Conservation (phyloP, 2,797 vertebrate genomes). For the Thaleichthys pacificus region DNA sequence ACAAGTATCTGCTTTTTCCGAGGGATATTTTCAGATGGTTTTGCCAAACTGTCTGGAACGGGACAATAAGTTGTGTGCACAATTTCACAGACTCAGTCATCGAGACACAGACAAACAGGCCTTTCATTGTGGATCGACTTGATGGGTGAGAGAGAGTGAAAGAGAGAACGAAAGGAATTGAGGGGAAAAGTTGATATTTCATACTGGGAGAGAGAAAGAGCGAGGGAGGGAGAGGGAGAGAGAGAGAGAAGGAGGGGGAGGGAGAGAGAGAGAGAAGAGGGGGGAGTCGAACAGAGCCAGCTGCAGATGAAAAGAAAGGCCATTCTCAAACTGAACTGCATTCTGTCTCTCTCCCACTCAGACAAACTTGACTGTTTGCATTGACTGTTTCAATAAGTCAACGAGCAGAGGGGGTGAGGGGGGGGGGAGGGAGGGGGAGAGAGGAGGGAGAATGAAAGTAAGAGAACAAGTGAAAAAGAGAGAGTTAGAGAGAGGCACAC, state of each 20-base stretch:
- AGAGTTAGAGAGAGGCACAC: neutral
- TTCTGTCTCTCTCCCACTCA: constrained; percentile 12
- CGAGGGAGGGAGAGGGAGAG: neutral
- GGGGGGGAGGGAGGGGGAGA: neutral
- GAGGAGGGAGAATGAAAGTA: neutral
- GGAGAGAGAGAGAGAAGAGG: constrained; percentile 9
- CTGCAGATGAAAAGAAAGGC: constrained; percentile 29
- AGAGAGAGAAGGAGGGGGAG: neutral
- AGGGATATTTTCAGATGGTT: constrained; percentile 13
- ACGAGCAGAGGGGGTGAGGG: neutral
- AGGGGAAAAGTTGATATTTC: constrained; percentile 62
- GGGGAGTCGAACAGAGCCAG: constrained; percentile 32
- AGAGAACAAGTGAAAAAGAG: neutral
- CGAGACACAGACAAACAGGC: constrained; percentile 62
- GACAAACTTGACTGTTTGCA: constrained; percentile 9
- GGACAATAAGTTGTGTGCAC: constrained; percentile 69
- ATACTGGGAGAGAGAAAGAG: constrained; percentile 32
- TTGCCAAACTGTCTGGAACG: constrained; percentile 45
- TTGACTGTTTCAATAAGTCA: constrained; percentile 33
- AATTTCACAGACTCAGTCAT: constrained; percentile 63
- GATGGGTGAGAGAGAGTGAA: constrained; percentile 41
- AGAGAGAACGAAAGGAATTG: constrained; percentile 42
- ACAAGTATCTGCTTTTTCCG: constrained; percentile 24
- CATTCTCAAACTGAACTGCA: constrained; percentile 13
- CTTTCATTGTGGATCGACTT: constrained; percentile 56